phyloP scores from a whole-genome alignment of 2,888 invertebrate genomes.

The Ormia ochracea region DNA sequence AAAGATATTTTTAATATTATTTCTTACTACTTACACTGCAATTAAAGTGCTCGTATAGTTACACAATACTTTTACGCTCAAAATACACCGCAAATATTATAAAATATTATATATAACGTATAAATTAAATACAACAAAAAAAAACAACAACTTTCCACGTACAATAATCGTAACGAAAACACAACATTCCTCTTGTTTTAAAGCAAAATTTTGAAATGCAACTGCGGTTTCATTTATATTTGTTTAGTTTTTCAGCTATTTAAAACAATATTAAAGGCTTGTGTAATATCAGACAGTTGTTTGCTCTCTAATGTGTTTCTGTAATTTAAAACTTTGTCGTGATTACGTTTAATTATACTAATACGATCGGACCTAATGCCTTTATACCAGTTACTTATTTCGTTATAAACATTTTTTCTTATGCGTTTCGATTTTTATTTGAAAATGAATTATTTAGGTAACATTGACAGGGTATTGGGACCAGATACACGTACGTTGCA shows the following conservation, averaged over 20 bases:
- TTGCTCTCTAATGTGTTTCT: conserved; percentile 15
- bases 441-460: no score
- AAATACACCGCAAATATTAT: neutral
- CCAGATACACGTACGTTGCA: no score
- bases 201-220: conserved; percentile 31
- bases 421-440: neutral
- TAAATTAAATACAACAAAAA: neutral
- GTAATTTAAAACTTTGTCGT: conserved; percentile 49
- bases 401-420: neutral
- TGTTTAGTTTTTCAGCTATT: neutral
- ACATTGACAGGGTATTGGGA: no score
- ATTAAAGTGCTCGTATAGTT: neutral
- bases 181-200: conserved; percentile 10
- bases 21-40: neutral
- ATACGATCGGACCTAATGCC: conserved; percentile 2
- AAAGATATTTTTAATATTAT: conserved; percentile 20
- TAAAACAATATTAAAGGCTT: conserved; percentile 27
- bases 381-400: neutral
- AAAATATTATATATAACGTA: neutral
- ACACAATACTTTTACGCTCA: conserved; percentile 2
- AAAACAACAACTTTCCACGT: conserved; percentile 21
- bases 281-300: conserved; percentile 35
- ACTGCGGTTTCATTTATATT: conserved; percentile 31
- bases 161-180: conserved; percentile 13
- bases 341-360: neutral